Conservation (phyloP, 2,113 vertebrate species). For the Cepphus grylle region DNA sequence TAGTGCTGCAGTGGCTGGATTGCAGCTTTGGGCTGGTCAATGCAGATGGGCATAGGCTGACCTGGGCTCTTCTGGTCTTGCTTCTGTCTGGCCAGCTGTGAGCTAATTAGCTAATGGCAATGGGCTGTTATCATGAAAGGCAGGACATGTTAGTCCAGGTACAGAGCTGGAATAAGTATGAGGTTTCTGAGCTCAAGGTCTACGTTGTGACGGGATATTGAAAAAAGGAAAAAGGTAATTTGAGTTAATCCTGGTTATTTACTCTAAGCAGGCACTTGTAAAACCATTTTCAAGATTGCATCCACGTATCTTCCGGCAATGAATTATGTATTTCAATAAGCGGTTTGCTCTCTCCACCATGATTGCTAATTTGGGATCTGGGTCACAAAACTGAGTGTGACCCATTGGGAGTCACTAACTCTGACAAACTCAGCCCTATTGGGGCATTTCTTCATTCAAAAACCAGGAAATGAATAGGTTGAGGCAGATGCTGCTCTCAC, state of each 20-base stretch:
- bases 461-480: background rate
- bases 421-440: background rate
- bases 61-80: background rate
- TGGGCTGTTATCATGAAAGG: background rate
- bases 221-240: background rate
- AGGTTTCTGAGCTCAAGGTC: background rate
- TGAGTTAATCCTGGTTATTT: background rate
- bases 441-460: background rate
- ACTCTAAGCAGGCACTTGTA: background rate
- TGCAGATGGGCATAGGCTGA: background rate
- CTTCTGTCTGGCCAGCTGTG: background rate
- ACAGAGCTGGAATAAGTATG: background rate
- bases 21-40: background rate
- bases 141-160: background rate
- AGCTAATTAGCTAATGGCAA: background rate
- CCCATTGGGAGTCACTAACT: background rate
- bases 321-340: background rate
- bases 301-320: background rate
- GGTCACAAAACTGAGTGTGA: background rate
- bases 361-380: background rate
- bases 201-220: rapidly evolving
- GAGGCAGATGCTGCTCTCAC: background rate
- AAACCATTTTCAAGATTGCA: background rate
- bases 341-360: background rate
- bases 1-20: background rate